A percentile compares a stretch with the other conserved stretches of the same genome.
These are phyloP conservation scores for Chironomus riparius DNA, from an alignment of 2,888 invertebrate genomes.

Conservation along the genomic window DNA sequence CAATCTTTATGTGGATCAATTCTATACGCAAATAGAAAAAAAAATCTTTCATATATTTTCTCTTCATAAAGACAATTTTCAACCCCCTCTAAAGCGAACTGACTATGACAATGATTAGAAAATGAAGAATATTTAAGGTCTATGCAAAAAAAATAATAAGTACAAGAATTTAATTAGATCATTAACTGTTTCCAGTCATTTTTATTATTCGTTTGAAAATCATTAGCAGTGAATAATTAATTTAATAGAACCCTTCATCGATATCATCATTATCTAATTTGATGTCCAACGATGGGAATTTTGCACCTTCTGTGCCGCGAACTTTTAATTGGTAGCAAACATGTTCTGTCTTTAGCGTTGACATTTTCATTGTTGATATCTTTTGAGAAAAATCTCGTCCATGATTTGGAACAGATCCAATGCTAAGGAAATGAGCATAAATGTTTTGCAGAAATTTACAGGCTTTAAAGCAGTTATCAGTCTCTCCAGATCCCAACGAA, in stretches of 20 bases:
- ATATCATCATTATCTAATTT: slow-evolving; percentile 37
- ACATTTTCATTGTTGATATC: slow-evolving; percentile 59
- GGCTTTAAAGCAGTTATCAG: slow-evolving; percentile 58
- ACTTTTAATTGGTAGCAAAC: slow-evolving; percentile 73
- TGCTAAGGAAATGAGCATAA: not conserved
- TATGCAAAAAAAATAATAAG: no score
- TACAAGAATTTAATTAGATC: no score
- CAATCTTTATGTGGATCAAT: no score
- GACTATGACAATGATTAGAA: no score
- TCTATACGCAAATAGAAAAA: no score
- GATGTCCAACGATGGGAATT: slow-evolving; percentile 37
- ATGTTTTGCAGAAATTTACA: slow-evolving; percentile 41
- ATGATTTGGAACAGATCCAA: slow-evolving; percentile 10
- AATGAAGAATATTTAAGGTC: no score
- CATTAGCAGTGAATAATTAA: no score
- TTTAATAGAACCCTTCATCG: slow-evolving; percentile 44
- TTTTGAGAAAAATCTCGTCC: slow-evolving; percentile 61
- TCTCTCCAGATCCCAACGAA: slow-evolving; percentile 66
- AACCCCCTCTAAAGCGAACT: no score
- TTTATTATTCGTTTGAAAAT: no score
- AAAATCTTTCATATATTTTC: no score
- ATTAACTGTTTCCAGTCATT: no score
- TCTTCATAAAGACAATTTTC: no score
- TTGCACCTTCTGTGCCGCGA: slow-evolving; percentile 64
- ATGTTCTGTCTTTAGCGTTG: slow-evolving; percentile 72